Conservation (phyloP, 2,797 vertebrate species). For the Amniataba percoides region DNA sequence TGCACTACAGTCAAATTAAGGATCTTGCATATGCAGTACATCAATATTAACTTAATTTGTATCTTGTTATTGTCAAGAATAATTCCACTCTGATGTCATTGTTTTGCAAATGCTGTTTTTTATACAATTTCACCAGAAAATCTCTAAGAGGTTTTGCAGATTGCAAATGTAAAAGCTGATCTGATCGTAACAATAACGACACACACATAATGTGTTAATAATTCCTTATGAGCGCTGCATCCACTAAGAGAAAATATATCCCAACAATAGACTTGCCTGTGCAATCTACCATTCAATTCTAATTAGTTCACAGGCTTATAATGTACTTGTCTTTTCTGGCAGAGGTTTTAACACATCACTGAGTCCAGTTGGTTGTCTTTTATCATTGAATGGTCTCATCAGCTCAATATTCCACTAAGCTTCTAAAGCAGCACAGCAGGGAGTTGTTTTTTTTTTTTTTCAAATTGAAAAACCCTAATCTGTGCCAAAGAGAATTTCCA, state of each 20-base stretch:
- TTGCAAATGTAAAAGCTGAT: constrained; percentile 13
- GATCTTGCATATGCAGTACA: neutral
- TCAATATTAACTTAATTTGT: neutral
- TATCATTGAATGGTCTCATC: constrained; percentile 58
- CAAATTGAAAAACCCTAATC: constrained; percentile 60
- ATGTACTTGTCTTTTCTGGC: constrained; percentile 63
- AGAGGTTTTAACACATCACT: constrained; percentile 67
- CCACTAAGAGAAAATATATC: constrained; percentile 35
- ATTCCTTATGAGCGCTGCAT: constrained; percentile 37
- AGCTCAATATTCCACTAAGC: constrained; percentile 62
- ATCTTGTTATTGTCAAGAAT: neutral
- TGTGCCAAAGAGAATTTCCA: constrained; percentile 61
- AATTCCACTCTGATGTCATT: neutral
- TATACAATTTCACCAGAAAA: neutral
- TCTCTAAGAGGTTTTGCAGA: constrained; percentile 22
- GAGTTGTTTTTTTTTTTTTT: constrained; percentile 23
- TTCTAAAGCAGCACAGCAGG: constrained; percentile 52
- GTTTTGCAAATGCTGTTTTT: neutral
- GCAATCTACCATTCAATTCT: constrained; percentile 61
- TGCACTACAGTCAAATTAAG: neutral
- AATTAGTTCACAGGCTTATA: constrained; percentile 70
- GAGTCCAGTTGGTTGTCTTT: constrained; percentile 64
- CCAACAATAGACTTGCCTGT: constrained; percentile 42
- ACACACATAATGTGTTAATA: constrained; percentile 44
- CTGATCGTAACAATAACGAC: constrained; percentile 30